Base-by-base conservation (phyloP, 1,140 invertebrate genomes). In the Euwallacea fornicatus region DNA sequence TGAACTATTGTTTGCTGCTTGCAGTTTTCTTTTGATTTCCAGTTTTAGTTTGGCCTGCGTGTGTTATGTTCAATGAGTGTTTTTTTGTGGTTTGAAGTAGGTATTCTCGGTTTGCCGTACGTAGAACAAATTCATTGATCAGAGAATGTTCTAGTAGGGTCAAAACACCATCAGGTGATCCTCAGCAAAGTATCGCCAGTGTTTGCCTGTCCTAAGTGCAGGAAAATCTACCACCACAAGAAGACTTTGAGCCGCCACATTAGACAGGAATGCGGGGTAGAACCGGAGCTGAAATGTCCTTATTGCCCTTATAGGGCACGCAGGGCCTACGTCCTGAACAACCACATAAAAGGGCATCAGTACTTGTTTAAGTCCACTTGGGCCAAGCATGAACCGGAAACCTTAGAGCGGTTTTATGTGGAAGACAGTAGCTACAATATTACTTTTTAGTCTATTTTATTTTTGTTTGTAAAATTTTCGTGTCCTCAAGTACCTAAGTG, bases 221-320 rank as follows among this genome's bases (percentile, higher is more conserved):
- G 80, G 67, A 86, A 87, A 75, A 81, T 81, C 56, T 88, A 88
- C 79, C 84, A 83, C 78, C 78, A 85, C 56, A 80, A 83, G 44
- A 85, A 84, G 71, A 86, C 85, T 15, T 65, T 87, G 62, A 87
- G 82, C 74, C 83, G 86, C 7, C 86, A 87, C 74, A 77, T 87
- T 67, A 80, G 84, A 42, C 82, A 82, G 73, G 84, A 85, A 77
- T 85, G 84, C 69, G 87, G 87, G 9, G 84, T 86, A 73, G 85
- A 86, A 58, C 86, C 87, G 4, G 78, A 85, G 33, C 86, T 85
- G 78, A 84, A 86, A 72, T 89, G 87, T 74, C 85, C 78, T 0
- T 74, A 77, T 58, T 80, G 79, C 64, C 78, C 79, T 10, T 80
- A 80, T 59, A 74, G 76, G 58, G 78, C 78, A 10, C 72, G 78